Percentiles rank a stretch among this genome's conserved stretches.
phyloP scores from a whole-genome alignment of 2,113 vertebrate genomes.

The Rallus limicola region DNA sequence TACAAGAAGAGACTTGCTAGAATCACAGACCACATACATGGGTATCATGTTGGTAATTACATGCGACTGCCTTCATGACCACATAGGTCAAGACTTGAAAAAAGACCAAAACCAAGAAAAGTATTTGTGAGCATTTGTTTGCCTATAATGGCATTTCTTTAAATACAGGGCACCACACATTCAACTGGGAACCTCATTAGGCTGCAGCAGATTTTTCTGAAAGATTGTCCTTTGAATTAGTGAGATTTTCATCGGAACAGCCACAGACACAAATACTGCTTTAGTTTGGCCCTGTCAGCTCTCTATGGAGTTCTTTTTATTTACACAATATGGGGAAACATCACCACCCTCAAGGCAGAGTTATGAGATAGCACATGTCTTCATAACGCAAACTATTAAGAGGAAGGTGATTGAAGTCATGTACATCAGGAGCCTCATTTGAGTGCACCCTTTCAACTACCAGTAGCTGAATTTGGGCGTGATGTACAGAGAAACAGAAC shows the following conservation, averaged over 20 bases:
- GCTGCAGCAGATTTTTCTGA: background rate
- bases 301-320: background rate
- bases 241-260: conserved; percentile 16
- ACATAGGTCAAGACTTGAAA: background rate
- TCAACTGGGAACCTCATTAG: background rate
- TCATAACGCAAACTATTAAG: background rate
- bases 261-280: background rate
- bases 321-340: background rate
- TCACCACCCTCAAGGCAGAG: background rate
- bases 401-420: background rate
- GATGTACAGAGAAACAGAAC: background rate
- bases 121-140: background rate
- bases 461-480: background rate
- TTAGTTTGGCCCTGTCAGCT: conserved; percentile 6
- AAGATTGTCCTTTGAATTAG: background rate
- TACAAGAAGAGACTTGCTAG: background rate
- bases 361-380: background rate
- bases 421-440: background rate
- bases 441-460: background rate
- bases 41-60: background rate
- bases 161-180: background rate
- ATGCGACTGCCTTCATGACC: background rate
- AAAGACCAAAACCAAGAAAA: background rate
- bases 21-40: background rate
- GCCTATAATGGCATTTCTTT: background rate